A percentile compares a stretch with the other conserved stretches of the same genome.
phyloP scores from a whole-genome alignment of 2,888 invertebrate genomes.

The Drosophila stalkeri region DNA sequence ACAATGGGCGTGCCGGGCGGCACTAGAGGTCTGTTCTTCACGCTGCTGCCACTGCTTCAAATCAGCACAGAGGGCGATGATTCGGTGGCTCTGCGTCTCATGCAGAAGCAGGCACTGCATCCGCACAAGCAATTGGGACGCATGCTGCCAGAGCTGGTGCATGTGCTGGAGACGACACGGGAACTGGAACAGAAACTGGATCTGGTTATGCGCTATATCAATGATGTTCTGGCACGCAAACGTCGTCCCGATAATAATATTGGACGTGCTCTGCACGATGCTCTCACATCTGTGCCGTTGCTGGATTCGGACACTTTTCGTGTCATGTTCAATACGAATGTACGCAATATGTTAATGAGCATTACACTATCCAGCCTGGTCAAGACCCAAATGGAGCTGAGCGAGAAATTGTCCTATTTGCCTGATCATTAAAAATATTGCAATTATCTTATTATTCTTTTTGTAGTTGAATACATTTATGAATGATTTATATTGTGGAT shows the following conservation, averaged over 20 bases:
- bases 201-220: conserved; percentile 60
- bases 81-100: conserved; percentile 47
- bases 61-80: conserved; percentile 28
- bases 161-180: conserved; percentile 42
- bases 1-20: conserved; percentile 64
- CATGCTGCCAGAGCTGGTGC: conserved; percentile 51
- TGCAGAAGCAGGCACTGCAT: conserved; percentile 45
- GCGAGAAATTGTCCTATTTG: conserved; percentile 57
- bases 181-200: conserved; percentile 54
- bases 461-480: not conserved
- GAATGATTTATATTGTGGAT: no score
- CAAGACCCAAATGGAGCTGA: conserved; percentile 57
- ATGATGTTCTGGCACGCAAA: conserved; percentile 62
- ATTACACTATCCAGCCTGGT: conserved; percentile 58
- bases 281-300: conserved; percentile 55
- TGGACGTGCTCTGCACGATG: conserved; percentile 57
- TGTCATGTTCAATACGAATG: conserved; percentile 50
- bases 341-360: conserved; percentile 44
- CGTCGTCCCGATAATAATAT: conserved; percentile 55
- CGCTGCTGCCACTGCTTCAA: conserved; percentile 47
- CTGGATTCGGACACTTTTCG: conserved; percentile 58
- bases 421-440: conserved; percentile 22
- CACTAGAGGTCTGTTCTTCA: conserved; percentile 58
- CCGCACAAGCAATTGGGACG: conserved; percentile 31
- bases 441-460: not conserved